Evolutionary conservation across 1,140 invertebrate species (phyloP).

Genomic region (Lepidurus apus): DNA sequence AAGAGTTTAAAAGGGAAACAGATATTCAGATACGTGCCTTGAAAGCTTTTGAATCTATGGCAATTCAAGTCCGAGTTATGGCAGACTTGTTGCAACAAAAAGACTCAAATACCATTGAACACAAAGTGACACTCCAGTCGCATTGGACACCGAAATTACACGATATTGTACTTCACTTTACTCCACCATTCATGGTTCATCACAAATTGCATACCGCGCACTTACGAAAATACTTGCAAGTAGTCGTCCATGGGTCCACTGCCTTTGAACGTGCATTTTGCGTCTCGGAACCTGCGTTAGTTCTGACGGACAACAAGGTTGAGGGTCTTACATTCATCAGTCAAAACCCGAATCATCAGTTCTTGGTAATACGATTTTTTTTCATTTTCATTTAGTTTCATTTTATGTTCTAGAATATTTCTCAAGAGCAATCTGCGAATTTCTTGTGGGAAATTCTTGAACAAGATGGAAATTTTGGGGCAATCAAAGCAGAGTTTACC

Average conservation of each 20-base stretch:
- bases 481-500: constrained; percentile 59
- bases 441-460: constrained; percentile 66
- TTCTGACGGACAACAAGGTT: not conserved
- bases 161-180: constrained; percentile 66
- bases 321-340: not conserved
- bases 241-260: constrained; percentile 64
- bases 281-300: not conserved
- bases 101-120: constrained; percentile 60
- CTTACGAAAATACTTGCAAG: constrained; percentile 71
- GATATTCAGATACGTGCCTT: constrained; percentile 59
- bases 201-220: constrained; percentile 76
- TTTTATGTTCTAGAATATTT: constrained; percentile 48
- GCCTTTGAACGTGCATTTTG: constrained; percentile 32
- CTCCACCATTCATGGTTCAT: constrained; percentile 68
- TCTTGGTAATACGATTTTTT: not conserved
- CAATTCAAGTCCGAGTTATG: constrained; percentile 58
- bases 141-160: constrained; percentile 66
- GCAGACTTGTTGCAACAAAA: constrained; percentile 65
- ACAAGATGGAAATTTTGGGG: constrained; percentile 35
- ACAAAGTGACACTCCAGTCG: constrained; percentile 64
- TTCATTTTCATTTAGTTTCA: not conserved
- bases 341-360: constrained; percentile 19
- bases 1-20: constrained; percentile 48
- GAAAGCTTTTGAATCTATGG: constrained; percentile 61
- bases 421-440: constrained; percentile 62